A percentile compares a stretch with the other conserved stretches of the same genome.
Evolutionary conservation across 2,797 vertebrate genomes (phyloP).

Genomic region (Apogon hyalosoma): DNA sequence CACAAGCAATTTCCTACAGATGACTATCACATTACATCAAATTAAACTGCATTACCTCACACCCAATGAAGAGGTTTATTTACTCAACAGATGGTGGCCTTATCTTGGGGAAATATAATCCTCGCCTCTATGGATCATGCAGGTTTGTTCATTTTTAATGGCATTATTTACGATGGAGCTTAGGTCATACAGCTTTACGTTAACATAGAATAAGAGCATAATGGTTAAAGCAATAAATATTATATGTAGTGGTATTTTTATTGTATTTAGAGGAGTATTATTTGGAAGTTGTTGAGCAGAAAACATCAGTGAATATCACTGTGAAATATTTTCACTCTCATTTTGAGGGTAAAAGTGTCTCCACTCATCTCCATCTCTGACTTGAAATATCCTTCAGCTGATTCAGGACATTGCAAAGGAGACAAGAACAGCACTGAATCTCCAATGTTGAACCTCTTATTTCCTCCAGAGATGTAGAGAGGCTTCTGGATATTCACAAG

Average conservation of each 20-base stretch:
- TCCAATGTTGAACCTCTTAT: too few relatives aligned
- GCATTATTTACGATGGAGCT: constrained; percentile 21
- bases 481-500: too few relatives aligned
- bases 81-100: constrained; percentile 70
- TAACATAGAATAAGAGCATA: constrained; percentile 11
- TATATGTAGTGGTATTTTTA: background rate
- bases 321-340: background rate
- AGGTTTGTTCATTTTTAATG: constrained; percentile 44
- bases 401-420: too few relatives aligned
- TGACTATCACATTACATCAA: constrained; percentile 78
- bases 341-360: too few relatives aligned
- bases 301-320: background rate
- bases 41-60: constrained; percentile 74
- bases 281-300: background rate
- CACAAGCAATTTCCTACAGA: constrained; percentile 78
- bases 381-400: background rate
- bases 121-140: constrained; percentile 43
- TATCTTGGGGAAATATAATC: constrained; percentile 60
- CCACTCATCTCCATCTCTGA: too few relatives aligned
- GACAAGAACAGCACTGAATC: too few relatives aligned
- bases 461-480: too few relatives aligned
- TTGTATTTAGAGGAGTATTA: too few relatives aligned
- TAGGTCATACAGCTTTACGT: constrained; percentile 19
- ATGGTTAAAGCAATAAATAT: constrained; percentile 15
- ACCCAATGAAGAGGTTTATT: constrained; percentile 69